Percentiles rank a stretch among this genome's conserved stretches.
Conservation (phyloP, 1,140 invertebrate species). For the Leptinotarsa defecta region DNA sequence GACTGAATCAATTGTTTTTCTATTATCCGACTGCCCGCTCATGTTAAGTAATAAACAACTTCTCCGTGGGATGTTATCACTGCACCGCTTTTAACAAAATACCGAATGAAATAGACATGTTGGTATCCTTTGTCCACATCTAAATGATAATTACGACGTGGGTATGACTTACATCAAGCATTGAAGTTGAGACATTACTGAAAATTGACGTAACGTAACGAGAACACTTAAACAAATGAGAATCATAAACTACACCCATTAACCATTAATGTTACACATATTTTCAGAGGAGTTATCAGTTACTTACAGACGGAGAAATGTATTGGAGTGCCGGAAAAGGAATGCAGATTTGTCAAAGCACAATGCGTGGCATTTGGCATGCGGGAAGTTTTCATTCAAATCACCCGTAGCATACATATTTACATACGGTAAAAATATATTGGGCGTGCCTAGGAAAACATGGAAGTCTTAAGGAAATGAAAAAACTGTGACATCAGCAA, state of each 20-base stretch:
- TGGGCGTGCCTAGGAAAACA: too few species aligned
- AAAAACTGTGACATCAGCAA: too few species aligned
- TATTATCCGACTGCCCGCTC: too few species aligned
- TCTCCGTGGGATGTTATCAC: not conserved
- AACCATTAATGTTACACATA: not conserved
- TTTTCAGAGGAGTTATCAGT: not conserved
- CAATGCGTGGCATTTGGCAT: not conserved
- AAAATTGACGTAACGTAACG: conserved; percentile 15
- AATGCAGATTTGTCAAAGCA: not conserved
- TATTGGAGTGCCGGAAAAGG: not conserved
- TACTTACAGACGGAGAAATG: not conserved
- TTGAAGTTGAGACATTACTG: conserved; percentile 12
- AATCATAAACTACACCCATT: not conserved
- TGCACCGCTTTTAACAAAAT: not conserved
- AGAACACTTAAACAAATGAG: conserved; percentile 7
- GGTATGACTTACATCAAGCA: conserved; percentile 2
- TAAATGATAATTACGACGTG: conserved; percentile 15
- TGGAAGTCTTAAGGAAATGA: too few species aligned
- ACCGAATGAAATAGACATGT: not conserved
- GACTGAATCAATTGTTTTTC: too few species aligned
- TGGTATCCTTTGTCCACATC: conserved; percentile 9
- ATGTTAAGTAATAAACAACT: too few species aligned
- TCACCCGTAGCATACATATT: too few species aligned
- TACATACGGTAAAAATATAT: too few species aligned
- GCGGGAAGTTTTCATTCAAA: too few species aligned